phyloP scores from a whole-genome alignment of 2,113 vertebrate genomes.

The Otocyon megalotis region DNA sequence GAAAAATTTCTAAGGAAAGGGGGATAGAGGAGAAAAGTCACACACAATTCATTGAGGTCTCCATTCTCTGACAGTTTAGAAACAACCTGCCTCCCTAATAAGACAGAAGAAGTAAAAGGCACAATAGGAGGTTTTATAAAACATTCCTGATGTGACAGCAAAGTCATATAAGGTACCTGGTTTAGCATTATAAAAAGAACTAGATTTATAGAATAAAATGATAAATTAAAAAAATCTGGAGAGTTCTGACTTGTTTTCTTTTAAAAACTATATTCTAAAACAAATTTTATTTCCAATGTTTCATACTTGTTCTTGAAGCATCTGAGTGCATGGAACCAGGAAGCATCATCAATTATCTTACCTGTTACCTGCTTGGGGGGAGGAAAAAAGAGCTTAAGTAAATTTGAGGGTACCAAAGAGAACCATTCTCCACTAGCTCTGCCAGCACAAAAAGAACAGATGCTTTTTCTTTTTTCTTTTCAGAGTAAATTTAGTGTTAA shows the following conservation, averaged over 20 bases:
- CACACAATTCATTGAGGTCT: neutral
- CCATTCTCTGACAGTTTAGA: neutral
- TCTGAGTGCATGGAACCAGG: neutral
- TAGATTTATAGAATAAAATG: neutral
- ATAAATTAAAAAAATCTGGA: neutral
- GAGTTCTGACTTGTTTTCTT: slow-evolving; percentile 16
- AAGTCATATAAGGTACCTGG: neutral
- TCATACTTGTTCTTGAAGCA: slow-evolving; percentile 22
- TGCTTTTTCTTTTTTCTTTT: neutral
- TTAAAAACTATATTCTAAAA: slow-evolving; percentile 41
- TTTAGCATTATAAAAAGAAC: neutral
- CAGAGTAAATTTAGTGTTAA: neutral
- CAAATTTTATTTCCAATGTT: neutral
- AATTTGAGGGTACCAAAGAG: neutral
- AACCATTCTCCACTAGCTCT: neutral
- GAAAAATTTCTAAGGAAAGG: neutral
- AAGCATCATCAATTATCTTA: slow-evolving; percentile 53
- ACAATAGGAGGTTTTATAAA: slow-evolving; percentile 13
- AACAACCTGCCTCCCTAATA: neutral
- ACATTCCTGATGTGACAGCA: neutral
- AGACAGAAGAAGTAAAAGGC: neutral
- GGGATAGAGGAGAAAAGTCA: neutral
- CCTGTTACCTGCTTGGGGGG: neutral
- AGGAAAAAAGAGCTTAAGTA: slow-evolving; percentile 21
- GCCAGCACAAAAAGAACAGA: neutral